These are phyloP conservation scores for Meandrusa payeni DNA, from an alignment of 2,888 invertebrate species.

Conservation along the genomic window DNA sequence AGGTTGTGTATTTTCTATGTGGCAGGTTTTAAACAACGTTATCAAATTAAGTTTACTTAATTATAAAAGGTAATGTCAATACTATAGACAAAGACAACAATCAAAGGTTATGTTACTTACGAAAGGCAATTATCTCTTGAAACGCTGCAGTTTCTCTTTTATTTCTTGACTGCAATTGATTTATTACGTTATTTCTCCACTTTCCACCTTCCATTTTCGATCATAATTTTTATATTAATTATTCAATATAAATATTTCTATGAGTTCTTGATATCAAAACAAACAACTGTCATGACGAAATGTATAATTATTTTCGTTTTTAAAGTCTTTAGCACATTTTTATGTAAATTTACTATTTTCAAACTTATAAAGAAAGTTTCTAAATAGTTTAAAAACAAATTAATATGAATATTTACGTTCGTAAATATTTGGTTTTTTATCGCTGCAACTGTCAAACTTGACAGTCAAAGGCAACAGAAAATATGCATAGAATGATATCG, in stretches of 20 bases:
- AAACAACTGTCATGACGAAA: constrained; percentile 60
- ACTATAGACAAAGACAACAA: constrained; percentile 12
- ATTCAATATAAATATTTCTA: constrained; percentile 40
- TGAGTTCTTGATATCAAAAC: constrained; percentile 55
- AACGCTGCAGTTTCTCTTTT: constrained; percentile 87
- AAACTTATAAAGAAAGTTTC: constrained; percentile 1
- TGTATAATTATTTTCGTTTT: background rate
- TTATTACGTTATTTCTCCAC: constrained; percentile 87
- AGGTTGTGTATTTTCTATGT: too few relatives aligned
- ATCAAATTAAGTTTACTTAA: too few relatives aligned
- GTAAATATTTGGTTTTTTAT: constrained; percentile 16
- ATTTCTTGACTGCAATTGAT: constrained; percentile 87
- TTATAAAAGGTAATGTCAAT: constrained; percentile 14
- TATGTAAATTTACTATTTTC: constrained; percentile 12
- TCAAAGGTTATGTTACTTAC: constrained; percentile 82
- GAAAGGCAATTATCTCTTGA: constrained; percentile 89
- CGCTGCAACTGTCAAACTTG: constrained; percentile 10
- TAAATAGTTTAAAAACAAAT: constrained; percentile 3
- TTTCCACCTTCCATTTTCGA: constrained; percentile 68
- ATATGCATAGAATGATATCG: background rate
- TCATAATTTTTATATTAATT: constrained; percentile 32
- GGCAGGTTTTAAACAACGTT: too few relatives aligned
- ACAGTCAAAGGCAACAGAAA: constrained; percentile 6
- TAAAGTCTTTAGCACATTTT: background rate
- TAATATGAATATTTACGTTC: constrained; percentile 14